phyloP scores from a whole-genome alignment of 1,140 invertebrate species.

The Platyura marginata region DNA sequence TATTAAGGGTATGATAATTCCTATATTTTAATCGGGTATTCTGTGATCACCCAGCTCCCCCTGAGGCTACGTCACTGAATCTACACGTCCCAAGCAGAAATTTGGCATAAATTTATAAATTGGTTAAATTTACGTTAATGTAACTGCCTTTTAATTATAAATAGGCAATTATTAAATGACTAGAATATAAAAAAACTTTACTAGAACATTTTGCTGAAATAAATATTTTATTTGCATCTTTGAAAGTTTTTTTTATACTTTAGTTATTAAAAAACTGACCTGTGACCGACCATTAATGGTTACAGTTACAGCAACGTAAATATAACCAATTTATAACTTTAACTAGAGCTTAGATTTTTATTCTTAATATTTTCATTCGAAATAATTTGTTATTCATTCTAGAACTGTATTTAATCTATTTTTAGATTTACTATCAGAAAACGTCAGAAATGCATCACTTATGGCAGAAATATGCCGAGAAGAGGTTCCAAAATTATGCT shows the following conservation, averaged over 20 bases:
- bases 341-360: background rate
- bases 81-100: too few relatives aligned
- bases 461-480: slow-evolving; percentile 60
- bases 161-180: too few relatives aligned
- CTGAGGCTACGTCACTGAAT: too few relatives aligned
- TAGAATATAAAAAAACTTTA: too few relatives aligned
- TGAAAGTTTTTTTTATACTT: background rate
- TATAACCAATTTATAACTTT: background rate
- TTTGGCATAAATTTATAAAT: too few relatives aligned
- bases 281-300: background rate
- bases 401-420: background rate
- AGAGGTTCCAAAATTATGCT: slow-evolving; percentile 49
- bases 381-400: background rate
- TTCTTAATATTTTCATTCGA: background rate
- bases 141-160: too few relatives aligned
- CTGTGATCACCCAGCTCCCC: too few relatives aligned
- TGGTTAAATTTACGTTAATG: too few relatives aligned
- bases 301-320: background rate
- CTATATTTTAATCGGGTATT: too few relatives aligned
- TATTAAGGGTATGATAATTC: too few relatives aligned
- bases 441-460: slow-evolving; percentile 29
- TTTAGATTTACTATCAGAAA: background rate
- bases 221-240: background rate
- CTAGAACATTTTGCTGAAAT: too few relatives aligned
- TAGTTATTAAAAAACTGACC: background rate